Base-by-base conservation (phyloP, 1,140 invertebrate genomes). In the Cardiocondyla obscurior region DNA sequence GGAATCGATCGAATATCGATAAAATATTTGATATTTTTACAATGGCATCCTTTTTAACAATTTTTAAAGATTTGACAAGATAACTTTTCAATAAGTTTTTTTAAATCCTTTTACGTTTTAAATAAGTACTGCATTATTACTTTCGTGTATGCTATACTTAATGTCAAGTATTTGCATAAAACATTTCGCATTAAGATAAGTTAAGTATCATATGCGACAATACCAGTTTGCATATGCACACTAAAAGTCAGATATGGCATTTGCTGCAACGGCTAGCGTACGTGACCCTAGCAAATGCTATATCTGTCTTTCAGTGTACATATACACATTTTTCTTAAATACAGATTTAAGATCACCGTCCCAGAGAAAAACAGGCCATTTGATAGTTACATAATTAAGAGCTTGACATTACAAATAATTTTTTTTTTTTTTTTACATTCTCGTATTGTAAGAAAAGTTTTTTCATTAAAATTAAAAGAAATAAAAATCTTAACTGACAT, bases 11-110 rank as follows among this genome's bases (percentile, higher is more conserved):
- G 14, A 39, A 39, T 62, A 49, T 19, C 16, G 16, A 60, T 67
- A 19, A 67, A 39, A 67, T 82, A 72, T 76, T 30, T 82, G 14
- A 70, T 74, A 64, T 58, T 86, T 65, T 77, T 62, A 64, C 49
- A 81, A 76, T 82, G 72, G 82, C 58, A 57, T 70, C 53, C 30
- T 4, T 65, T 42, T 64, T 69, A 58, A 62, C 33, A 42, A 42
- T 14, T 62, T 62, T 22, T 62, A 39, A 36, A 42, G 3, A 62
- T 62, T 39, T 39, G 8, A 36, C 5, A 14, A 53, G 30, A 77
- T 22, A 49, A 76, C 58, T 67, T 74, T 77, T 67, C 16, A 46
- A 19, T 25, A 36, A 67, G 22, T 19, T 69, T 79, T 79, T 67
- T 14, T 30, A 49, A n/a, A 74, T 16, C 14, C 69, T 64, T 36